Evolutionary conservation across 2,113 vertebrate genomes (phyloP), one percentile per base, ranked within the genome.

Genomic region (Clarias magur): DNA sequence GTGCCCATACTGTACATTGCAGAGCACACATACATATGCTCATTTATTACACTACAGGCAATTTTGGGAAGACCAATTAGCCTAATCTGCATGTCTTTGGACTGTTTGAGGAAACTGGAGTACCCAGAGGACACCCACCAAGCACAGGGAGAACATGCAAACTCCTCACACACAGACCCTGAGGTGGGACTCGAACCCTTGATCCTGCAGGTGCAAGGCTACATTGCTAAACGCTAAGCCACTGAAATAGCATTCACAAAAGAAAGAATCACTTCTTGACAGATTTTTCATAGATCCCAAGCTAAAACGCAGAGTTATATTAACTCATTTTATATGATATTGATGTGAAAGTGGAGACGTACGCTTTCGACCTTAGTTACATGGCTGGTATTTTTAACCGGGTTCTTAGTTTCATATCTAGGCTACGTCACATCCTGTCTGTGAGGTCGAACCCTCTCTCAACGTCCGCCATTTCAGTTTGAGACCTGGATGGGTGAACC

Each of bases 381-480:
- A 89, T 89, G 83, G 88, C 23, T 1, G 67, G 6, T 19, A 6
- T 7, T 3, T 54, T 3, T 25, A 16, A 1, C 25, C 8, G 65
- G 13, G 11, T 65, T 54, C 9, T 30, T 54, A 34, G 15, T 57
- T 56, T 59, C 15, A 78, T 21, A 76, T 42, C 13, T 6, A 16
- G 19, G 10, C 0, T 87, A 87, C 93, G 90, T 96, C 96, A 95
- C 92, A 95, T 97, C 97, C 97, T 96, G 96, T 95, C 94, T 94
- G 95, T 96, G 96, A 97, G 97, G 96, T 96, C 95, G 96, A 94
- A 89, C 93, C 92, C 91, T 92, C 91, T 95, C 78, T 89, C 93
- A 57, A 89, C 91, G 92, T 95, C 95, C 96, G 96, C 96, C 96
- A 96, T 97, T 96, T 96, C 95, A 92, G 92, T 92, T 90, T 88